Evolutionary conservation across 2,888 invertebrate species (phyloP).

Genomic region (Xylota sylvarum): DNA sequence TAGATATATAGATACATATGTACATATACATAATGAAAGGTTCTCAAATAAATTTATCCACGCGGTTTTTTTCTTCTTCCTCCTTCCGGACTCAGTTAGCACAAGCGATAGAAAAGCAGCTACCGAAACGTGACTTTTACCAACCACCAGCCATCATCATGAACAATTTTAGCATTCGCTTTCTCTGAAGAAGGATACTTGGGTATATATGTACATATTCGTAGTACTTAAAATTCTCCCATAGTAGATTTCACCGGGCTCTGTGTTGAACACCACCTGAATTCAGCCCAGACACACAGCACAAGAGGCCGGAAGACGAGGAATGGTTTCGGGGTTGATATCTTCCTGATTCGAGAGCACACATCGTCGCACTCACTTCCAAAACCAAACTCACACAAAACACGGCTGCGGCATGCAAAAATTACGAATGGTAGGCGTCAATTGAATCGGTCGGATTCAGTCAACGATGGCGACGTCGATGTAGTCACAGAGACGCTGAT

Average conservation of each 20-base stretch:
- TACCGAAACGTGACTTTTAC: conserved; percentile 63
- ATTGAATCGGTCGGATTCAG: conserved; percentile 66
- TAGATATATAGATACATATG: too few species aligned
- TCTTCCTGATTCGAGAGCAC: conserved; percentile 52
- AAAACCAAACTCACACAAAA: conserved; percentile 17
- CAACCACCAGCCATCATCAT: conserved; percentile 42
- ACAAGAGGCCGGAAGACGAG: conserved; percentile 21
- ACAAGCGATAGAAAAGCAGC: conserved; percentile 23
- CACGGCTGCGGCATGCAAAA: conserved; percentile 53
- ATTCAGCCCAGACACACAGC: conserved; percentile 29
- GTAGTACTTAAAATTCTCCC: conserved; percentile 49
- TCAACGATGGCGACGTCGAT: conserved; percentile 22
- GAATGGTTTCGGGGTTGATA: conserved; percentile 35
- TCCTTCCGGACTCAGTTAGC: conserved; percentile 45
- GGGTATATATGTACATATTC: not conserved
- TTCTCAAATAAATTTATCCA: conserved; percentile 40
- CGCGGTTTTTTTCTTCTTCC: conserved; percentile 16
- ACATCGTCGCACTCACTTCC: conserved; percentile 28
- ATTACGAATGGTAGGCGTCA: conserved; percentile 63
- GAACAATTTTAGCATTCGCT: conserved; percentile 47
- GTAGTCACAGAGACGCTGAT: conserved; percentile 18
- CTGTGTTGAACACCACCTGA: conserved; percentile 41
- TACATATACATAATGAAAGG: conserved; percentile 11
- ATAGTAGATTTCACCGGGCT: conserved; percentile 6
- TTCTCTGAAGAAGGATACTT: conserved; percentile 40